Conservation (phyloP, 2,113 vertebrate genomes). For the Prolemur simus region DNA sequence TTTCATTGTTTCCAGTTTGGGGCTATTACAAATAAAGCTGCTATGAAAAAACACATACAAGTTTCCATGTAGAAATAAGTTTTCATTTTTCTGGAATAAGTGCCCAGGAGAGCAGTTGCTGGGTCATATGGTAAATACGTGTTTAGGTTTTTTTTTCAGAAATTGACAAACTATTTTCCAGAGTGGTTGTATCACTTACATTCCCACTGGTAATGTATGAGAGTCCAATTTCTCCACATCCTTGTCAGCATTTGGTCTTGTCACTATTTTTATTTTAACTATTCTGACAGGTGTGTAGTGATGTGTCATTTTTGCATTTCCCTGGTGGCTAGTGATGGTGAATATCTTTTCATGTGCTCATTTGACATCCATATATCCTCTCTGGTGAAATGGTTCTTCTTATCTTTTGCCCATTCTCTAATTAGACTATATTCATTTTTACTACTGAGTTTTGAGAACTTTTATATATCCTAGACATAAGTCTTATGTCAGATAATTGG, state of each 20-base stretch:
- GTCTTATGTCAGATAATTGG: not conserved
- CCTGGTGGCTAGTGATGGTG: not conserved
- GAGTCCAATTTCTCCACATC: not conserved
- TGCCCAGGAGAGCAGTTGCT: not conserved
- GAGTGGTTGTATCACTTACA: not conserved
- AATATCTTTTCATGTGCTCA: constrained; percentile 20
- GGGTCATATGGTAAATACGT: not conserved
- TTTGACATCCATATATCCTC: not conserved
- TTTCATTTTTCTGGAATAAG: constrained; percentile 11
- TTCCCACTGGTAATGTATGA: not conserved
- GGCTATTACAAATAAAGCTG: constrained; percentile 6
- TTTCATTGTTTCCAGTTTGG: not conserved
- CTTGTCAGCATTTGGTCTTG: not conserved
- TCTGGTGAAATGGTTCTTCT: not conserved
- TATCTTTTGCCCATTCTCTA: constrained; percentile 19
- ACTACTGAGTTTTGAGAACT: not conserved
- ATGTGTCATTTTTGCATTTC: constrained; percentile 4
- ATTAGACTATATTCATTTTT: not conserved
- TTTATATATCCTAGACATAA: not conserved
- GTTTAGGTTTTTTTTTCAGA: not conserved
- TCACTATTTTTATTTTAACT: constrained; percentile 12
- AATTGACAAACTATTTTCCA: constrained; percentile 1
- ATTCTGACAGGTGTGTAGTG: not conserved
- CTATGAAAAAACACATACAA: not conserved
- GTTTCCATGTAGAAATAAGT: not conserved